Percentiles rank a stretch among this genome's conserved stretches.
Evolutionary conservation across 2,113 vertebrate genomes (phyloP).

Genomic region (Scolopax mira): DNA sequence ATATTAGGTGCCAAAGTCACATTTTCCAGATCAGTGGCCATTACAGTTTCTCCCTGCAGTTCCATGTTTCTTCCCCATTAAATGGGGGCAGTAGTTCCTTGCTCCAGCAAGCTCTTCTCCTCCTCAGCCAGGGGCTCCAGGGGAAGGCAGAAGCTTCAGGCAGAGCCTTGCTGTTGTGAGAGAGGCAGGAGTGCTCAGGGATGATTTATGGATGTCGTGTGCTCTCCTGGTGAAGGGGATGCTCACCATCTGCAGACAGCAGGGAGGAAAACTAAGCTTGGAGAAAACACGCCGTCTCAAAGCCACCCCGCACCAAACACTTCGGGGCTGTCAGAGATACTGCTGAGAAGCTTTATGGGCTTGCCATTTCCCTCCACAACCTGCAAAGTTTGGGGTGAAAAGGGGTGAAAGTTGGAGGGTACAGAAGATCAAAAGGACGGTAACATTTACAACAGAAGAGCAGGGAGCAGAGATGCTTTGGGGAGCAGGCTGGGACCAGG

Average conservation of each 20-base stretch:
- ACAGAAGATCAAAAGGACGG: background rate
- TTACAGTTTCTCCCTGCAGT: background rate
- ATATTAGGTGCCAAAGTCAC: background rate
- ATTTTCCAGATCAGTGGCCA: background rate
- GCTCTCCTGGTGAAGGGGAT: background rate
- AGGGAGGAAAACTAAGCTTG: background rate
- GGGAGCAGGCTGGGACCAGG: background rate
- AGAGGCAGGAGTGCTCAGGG: fast-evolving
- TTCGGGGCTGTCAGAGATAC: background rate
- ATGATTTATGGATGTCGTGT: background rate
- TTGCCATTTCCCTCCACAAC: background rate
- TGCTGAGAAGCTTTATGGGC: background rate
- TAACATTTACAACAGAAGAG: background rate
- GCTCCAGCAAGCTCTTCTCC: background rate
- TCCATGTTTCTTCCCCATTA: background rate
- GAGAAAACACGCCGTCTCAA: fast-evolving
- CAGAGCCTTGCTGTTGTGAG: background rate
- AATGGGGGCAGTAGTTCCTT: background rate
- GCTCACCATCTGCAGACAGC: background rate
- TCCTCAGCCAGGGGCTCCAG: background rate
- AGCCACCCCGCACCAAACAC: background rate
- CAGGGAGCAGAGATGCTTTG: background rate
- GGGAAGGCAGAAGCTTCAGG: background rate
- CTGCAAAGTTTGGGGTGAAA: background rate
- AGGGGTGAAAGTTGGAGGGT: background rate